phyloP scores from a whole-genome alignment of 2,113 vertebrate species.

The Eulacestoma nigropectus region DNA sequence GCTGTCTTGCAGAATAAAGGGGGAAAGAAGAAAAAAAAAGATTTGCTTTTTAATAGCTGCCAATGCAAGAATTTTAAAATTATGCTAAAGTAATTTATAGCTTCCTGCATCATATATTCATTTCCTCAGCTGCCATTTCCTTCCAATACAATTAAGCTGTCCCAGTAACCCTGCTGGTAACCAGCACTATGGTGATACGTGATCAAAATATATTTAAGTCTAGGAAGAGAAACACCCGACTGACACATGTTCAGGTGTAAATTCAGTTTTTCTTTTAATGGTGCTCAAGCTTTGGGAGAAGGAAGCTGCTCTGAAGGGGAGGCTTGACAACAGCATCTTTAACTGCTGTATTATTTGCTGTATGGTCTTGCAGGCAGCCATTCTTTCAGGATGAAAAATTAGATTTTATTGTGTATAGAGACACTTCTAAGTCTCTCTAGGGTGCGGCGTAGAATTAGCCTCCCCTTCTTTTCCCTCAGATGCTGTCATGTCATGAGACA shows the following conservation, averaged over 20 bases:
- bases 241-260: not conserved
- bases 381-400: not conserved
- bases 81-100: not conserved
- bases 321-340: not conserved
- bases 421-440: not conserved
- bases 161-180: not conserved
- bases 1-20: not conserved
- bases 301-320: not conserved
- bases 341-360: not conserved
- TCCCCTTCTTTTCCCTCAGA: accelerated
- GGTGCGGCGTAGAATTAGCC: not conserved
- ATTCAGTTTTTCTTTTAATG: not conserved
- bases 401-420: not conserved
- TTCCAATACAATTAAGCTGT: not conserved
- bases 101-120: not conserved
- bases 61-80: not conserved
- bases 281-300: not conserved
- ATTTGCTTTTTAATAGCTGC: not conserved
- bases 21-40: not conserved
- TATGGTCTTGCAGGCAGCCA: not conserved
- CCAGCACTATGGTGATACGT: not conserved
- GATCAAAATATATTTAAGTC: not conserved
- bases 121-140: not conserved
- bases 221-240: not conserved
- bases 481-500: not conserved